Evolutionary conservation across 2,113 vertebrate genomes (phyloP).

Genomic region (Peromyscus leucopus): DNA sequence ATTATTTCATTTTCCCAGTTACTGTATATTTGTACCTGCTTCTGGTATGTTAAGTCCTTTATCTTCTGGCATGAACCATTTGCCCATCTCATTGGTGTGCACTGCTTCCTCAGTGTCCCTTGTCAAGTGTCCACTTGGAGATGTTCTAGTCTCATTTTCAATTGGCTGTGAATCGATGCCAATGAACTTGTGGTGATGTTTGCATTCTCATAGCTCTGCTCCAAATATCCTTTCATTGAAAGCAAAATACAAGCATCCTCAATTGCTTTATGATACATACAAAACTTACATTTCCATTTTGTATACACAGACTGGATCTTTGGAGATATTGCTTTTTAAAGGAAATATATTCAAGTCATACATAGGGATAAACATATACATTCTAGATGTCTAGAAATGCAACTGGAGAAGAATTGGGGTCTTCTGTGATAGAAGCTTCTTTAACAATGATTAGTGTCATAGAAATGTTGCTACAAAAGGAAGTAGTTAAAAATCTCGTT

Average conservation of each 20-base stretch:
- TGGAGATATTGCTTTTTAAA: background rate
- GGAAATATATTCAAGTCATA: background rate
- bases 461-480: background rate
- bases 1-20: slow-evolving; percentile 83
- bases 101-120: slow-evolving; percentile 71
- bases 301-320: slow-evolving; percentile 1
- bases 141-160: slow-evolving; percentile 62
- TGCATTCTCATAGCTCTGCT: slow-evolving; percentile 18
- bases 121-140: slow-evolving; percentile 37
- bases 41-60: slow-evolving; percentile 83
- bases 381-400: slow-evolving; percentile 7
- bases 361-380: background rate
- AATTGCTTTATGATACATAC: background rate
- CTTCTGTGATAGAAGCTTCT: background rate
- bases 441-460: background rate
- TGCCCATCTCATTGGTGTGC: slow-evolving; percentile 71
- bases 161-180: slow-evolving; percentile 68
- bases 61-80: slow-evolving; percentile 78
- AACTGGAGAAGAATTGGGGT: background rate
- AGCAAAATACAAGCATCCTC: background rate
- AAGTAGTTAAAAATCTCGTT: slow-evolving; percentile 19
- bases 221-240: background rate
- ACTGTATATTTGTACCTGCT: slow-evolving; percentile 79
- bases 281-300: background rate
- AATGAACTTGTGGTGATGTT: slow-evolving; percentile 82